Conservation (phyloP, 2,888 invertebrate genomes). For the Drosophila ochracea region DNA sequence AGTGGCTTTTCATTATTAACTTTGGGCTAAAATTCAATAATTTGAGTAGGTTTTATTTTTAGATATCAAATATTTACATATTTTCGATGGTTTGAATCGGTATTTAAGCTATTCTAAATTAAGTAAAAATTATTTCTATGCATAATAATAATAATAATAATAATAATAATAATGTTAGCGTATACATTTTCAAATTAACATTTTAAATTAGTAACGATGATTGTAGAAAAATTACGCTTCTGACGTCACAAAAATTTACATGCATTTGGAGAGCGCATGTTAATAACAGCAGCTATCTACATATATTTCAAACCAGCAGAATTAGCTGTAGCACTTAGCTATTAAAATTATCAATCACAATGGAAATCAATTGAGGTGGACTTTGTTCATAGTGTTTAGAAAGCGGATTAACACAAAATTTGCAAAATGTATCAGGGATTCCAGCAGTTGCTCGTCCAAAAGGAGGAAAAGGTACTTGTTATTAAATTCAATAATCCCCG, state of each 20-base stretch:
- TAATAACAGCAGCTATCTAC: not conserved
- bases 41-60: not conserved
- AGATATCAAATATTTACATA: not conserved
- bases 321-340: not conserved
- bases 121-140: not conserved
- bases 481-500: conserved; percentile 91
- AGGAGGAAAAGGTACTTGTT: conserved; percentile 86
- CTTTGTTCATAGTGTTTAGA: conserved; percentile 31
- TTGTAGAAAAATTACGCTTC: too few relatives aligned
- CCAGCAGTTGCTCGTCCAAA: conserved; percentile 73
- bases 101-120: not conserved
- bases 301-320: not conserved
- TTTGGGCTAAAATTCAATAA: not conserved
- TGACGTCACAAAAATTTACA: conserved; percentile 12
- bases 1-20: not conserved
- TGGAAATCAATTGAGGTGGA: conserved; percentile 15
- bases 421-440: conserved; percentile 70
- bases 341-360: not conserved
- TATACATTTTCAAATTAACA: too few relatives aligned
- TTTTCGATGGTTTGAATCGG: not conserved
- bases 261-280: not conserved
- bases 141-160: not conserved
- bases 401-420: not conserved
- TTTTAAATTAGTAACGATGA: not conserved
- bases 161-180: not conserved